A percentile compares a stretch with the other conserved stretches of the same genome.
Conservation (phyloP, 1,140 invertebrate genomes). For the Coptotermes formosanus region DNA sequence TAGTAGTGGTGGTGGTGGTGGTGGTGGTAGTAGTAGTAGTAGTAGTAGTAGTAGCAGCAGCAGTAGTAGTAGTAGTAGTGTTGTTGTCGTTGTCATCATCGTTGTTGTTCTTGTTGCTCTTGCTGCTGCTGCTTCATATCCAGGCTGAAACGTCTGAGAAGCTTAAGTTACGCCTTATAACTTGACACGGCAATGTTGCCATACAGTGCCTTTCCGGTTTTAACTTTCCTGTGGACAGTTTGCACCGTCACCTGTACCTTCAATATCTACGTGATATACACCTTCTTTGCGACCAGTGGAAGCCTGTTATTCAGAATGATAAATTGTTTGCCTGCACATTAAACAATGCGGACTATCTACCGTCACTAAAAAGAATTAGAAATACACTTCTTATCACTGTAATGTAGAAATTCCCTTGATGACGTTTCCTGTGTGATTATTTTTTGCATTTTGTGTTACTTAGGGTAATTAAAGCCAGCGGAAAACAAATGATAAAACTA, state of each 20-base stretch:
- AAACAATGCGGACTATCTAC: neutral
- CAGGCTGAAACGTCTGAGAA: too few relatives aligned
- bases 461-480: neutral
- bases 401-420: constrained; percentile 3
- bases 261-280: neutral
- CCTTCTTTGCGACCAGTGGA: neutral
- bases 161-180: too few relatives aligned
- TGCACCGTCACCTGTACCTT: neutral
- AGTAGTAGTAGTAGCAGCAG: too few relatives aligned
- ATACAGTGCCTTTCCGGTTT: neutral
- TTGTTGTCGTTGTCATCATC: too few relatives aligned
- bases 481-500: neutral
- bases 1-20: too few relatives aligned
- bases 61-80: too few relatives aligned
- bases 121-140: too few relatives aligned
- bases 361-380: neutral
- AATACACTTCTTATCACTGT: constrained; percentile 3
- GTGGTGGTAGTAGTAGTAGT: too few relatives aligned
- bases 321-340: neutral
- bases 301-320: neutral
- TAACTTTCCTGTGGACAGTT: neutral
- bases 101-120: too few relatives aligned
- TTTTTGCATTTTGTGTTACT: neutral
- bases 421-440: constrained; percentile 13
- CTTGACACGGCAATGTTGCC: neutral